These are phyloP conservation scores for Drosophila watanabei DNA, from an alignment of 1,140 invertebrate genomes.

Conservation along the genomic window DNA sequence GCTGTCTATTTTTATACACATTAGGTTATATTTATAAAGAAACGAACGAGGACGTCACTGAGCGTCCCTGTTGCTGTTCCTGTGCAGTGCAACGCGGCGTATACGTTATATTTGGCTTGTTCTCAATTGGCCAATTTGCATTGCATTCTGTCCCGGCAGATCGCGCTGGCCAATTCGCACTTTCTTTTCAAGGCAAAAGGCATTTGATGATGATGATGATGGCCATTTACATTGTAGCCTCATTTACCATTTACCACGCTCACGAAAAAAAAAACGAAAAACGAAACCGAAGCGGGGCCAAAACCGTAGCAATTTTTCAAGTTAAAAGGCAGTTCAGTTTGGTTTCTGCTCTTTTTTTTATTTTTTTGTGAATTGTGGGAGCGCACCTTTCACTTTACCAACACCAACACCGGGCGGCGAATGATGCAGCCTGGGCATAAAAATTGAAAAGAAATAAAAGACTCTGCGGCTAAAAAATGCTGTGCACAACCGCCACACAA, in stretches of 20 bases:
- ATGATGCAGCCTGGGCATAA: slow-evolving; percentile 59
- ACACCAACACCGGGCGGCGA: slow-evolving; percentile 27
- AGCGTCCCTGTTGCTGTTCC: slow-evolving; percentile 3
- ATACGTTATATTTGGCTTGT: slow-evolving; percentile 23
- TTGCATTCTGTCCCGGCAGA: slow-evolving; percentile 11
- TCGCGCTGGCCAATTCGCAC: slow-evolving; percentile 40
- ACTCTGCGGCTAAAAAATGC: slow-evolving; percentile 66
- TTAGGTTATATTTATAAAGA: slow-evolving; percentile 62
- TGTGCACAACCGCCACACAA: slow-evolving; percentile 80
- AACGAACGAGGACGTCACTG: slow-evolving; percentile 43
- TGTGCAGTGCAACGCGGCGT: slow-evolving; percentile 20
- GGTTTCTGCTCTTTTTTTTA: slow-evolving; percentile 11
- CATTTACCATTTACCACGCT: slow-evolving; percentile 74
- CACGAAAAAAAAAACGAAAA: slow-evolving; percentile 55
- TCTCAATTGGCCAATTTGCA: slow-evolving; percentile 28
- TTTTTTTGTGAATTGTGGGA: slow-evolving; percentile 77
- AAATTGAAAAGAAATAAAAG: slow-evolving; percentile 81
- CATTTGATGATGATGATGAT: slow-evolving; percentile 55
- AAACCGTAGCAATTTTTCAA: slow-evolving; percentile 78
- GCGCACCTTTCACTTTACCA: slow-evolving; percentile 84
- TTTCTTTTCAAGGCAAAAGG: slow-evolving; percentile 73
- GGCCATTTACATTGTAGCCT: slow-evolving; percentile 48
- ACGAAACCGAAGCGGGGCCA: slow-evolving; percentile 53
- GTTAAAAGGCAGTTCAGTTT: slow-evolving; percentile 73
- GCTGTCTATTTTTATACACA: slow-evolving; percentile 66